phyloP scores from a whole-genome alignment of 2,113 vertebrate genomes.

The Chaetops frenatus region DNA sequence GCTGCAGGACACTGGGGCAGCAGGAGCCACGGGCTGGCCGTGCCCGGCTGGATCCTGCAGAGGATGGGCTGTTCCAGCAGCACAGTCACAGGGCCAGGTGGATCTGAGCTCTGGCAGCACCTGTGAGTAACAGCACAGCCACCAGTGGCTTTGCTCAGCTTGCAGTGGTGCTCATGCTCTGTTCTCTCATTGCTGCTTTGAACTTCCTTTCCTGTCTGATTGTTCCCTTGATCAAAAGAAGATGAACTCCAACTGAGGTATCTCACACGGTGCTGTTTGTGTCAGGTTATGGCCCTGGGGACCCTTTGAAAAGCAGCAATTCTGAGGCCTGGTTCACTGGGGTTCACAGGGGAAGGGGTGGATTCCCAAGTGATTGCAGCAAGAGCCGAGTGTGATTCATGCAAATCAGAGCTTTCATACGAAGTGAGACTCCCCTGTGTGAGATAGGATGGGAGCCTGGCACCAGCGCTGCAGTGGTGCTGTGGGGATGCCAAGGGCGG shows the following conservation, averaged over 20 bases:
- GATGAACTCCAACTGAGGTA: background rate
- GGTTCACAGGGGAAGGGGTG: background rate
- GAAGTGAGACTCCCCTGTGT: background rate
- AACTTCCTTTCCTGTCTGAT: background rate
- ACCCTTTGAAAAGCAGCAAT: background rate
- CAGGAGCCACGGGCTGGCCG: background rate
- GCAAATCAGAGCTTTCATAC: background rate
- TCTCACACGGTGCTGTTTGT: background rate
- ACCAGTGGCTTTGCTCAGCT: rapidly evolving
- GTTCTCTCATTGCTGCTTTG: background rate
- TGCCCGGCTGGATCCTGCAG: background rate
- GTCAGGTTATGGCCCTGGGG: background rate
- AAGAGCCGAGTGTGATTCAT: background rate
- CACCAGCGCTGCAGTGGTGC: rapidly evolving
- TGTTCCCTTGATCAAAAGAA: background rate
- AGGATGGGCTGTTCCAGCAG: background rate
- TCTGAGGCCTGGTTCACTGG: background rate
- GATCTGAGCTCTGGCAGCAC: background rate
- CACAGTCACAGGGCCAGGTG: background rate
- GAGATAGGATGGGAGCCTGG: background rate
- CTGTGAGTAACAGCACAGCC: background rate
- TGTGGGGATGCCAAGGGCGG: background rate
- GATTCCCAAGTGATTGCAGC: rapidly evolving
- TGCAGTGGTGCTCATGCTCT: rapidly evolving
- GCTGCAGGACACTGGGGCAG: background rate